phyloP scores from a whole-genome alignment of 2,113 vertebrate genomes.

The Lepisosteus osseus region DNA sequence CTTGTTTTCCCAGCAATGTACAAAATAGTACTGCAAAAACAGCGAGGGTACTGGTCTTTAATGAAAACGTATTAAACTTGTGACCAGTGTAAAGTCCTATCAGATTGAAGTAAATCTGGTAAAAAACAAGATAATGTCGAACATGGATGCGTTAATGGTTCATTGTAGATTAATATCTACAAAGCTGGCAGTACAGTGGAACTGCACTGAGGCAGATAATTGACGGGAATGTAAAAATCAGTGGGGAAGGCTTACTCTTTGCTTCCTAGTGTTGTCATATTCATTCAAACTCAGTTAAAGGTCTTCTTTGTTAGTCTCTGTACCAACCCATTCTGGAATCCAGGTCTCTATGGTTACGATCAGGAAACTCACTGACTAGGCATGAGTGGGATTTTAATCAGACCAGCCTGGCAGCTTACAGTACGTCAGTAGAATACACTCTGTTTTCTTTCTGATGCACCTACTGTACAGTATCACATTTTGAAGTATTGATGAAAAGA shows the following conservation, averaged over 20 bases:
- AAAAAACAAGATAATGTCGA: not conserved
- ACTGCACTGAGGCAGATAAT: constrained; percentile 25
- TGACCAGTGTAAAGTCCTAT: too few species aligned
- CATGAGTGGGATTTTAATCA: constrained; percentile 8
- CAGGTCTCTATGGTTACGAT: constrained; percentile 19
- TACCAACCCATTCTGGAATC: constrained; percentile 19
- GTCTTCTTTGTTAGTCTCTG: constrained; percentile 21
- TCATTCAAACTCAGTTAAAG: constrained; percentile 18
- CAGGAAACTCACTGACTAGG: constrained; percentile 13
- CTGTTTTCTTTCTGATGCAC: too few species aligned
- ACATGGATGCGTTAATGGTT: constrained; percentile 15
- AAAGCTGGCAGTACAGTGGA: constrained; percentile 32
- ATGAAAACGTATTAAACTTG: too few species aligned
- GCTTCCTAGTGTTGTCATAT: not conserved
- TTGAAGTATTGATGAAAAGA: too few species aligned
- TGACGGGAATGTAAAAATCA: constrained; percentile 5
- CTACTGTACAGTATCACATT: too few species aligned
- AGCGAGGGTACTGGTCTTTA: too few species aligned
- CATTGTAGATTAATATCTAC: constrained; percentile 25
- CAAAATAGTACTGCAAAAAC: too few species aligned
- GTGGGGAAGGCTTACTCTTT: not conserved
- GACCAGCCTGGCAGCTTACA: not conserved
- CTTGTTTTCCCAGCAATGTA: too few species aligned
- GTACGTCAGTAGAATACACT: not conserved
- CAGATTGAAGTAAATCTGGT: too few species aligned